These are phyloP conservation scores for Sialis fuliginosa DNA, from an alignment of 2,888 invertebrate species.

Conservation along the genomic window DNA sequence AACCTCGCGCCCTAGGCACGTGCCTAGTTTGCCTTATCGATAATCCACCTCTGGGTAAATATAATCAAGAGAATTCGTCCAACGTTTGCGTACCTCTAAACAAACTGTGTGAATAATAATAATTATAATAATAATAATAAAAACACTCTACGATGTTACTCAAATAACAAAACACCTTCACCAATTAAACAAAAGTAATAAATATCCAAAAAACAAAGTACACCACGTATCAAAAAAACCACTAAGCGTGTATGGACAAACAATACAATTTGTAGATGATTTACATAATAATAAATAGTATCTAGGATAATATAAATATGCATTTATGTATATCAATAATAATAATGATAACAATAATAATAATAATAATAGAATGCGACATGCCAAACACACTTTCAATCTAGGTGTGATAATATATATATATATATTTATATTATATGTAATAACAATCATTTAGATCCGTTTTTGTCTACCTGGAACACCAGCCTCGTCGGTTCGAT, in stretches of 20 bases:
- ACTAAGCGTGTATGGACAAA: slow-evolving; percentile 7
- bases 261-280: slow-evolving; percentile 5
- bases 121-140: too few species aligned
- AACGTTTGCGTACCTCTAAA: too few species aligned
- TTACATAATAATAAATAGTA: slow-evolving; percentile 2
- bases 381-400: slow-evolving; percentile 7
- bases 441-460: slow-evolving; percentile 4
- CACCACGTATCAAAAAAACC: slow-evolving; percentile 7
- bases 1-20: too few species aligned
- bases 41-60: too few species aligned
- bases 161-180: slow-evolving; percentile 6
- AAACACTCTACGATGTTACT: too few species aligned
- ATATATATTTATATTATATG: background rate
- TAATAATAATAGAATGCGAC: slow-evolving; percentile 4
- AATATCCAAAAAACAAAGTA: slow-evolving; percentile 3
- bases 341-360: too few species aligned
- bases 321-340: slow-evolving; percentile 6
- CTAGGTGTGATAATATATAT: slow-evolving; percentile 6
- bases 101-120: too few species aligned
- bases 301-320: slow-evolving; percentile 5
- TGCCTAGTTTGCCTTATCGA: too few species aligned
- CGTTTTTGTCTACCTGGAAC: slow-evolving; percentile 5
- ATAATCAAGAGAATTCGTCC: too few species aligned
- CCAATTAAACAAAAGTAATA: slow-evolving; percentile 2
- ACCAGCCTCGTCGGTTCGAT: background rate